phyloP scores from a whole-genome alignment of 1,140 invertebrate genomes.

The Euura lappo region DNA sequence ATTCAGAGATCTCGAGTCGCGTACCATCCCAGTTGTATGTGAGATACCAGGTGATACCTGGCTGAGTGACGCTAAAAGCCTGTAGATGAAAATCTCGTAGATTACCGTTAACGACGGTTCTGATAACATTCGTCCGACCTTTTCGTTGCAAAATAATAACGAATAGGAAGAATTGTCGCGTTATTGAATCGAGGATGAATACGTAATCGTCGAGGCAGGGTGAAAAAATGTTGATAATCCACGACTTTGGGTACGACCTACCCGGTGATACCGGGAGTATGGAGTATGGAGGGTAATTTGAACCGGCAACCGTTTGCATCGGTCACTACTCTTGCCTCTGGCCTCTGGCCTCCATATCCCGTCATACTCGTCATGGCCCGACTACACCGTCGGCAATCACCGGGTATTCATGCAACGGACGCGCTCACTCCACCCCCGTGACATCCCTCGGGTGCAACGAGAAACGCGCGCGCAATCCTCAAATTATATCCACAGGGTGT shows the following conservation, averaged over 20 bases:
- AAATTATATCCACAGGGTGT: neutral
- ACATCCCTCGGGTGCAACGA: neutral
- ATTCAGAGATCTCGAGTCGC: too few relatives aligned
- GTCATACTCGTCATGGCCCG: neutral
- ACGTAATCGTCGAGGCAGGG: neutral
- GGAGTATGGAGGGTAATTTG: slow-evolving; percentile 2
- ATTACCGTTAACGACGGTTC: neutral
- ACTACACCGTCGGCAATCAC: slow-evolving; percentile 1
- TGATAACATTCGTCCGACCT: neutral
- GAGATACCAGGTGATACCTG: neutral
- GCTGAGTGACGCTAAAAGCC: slow-evolving; percentile 4
- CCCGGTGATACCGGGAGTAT: neutral
- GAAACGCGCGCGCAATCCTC: neutral
- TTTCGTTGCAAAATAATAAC: neutral
- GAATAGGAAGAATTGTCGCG: neutral
- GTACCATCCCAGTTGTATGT: too few relatives aligned
- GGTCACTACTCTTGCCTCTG: neutral
- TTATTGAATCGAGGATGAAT: neutral
- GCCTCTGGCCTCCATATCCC: neutral
- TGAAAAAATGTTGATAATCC: neutral
- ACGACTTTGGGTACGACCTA: neutral
- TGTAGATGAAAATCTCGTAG: neutral
- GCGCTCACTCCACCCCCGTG: neutral
- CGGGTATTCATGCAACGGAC: neutral
- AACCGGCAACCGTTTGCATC: slow-evolving; percentile 4